Evolutionary conservation across 2,888 invertebrate genomes (phyloP), one percentile per base, ranked within the genome.

Genomic region (Platyscelio sp.): DNA sequence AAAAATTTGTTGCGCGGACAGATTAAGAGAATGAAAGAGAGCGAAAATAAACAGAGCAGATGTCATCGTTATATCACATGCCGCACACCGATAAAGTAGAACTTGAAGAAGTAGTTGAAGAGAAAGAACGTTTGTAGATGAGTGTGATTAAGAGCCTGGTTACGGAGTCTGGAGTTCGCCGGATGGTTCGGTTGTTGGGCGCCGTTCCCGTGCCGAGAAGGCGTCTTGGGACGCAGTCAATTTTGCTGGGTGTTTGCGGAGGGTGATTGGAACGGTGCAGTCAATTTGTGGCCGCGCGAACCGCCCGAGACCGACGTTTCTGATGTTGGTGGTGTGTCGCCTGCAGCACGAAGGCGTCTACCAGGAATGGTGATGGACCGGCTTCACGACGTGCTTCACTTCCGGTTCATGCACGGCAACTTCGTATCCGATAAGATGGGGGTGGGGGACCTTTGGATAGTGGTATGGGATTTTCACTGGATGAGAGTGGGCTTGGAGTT

Each of bases 361-460:
- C 90, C 90, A 91, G 72, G 94, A 72, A 94, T 95, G 29, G 94
- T 86, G 76, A 33, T 95, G 74, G 94, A 95, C 94, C 92, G 95
- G 77, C 95, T 95, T 77, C 94, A 95, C 46, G 91, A 94, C 65
- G 94, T 95, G n/a, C 94, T 95, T 86, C 93, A 95, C 61, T 94
- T 94, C 93, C 88, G 95, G 75, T 94, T 95, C 68, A 94, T 94
- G 91, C 92, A 92, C 92, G 93, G 94, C 88, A 92, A 95, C 68
- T 93, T 95, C 54, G 94, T 95, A 56, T 94, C 95, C 85, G 94
- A 95, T 24, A 94, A 95, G 94, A 93, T 95, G 88, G 94, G 95
- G 85, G 93, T 95, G 40, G 93, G 94, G 1, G 93, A 94, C 2
- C 93, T 95, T 5, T 93, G 90, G 88, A 58, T 71, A 87, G 26